Base-by-base conservation (phyloP, 2,888 invertebrate genomes). In the Colletes collaris region DNA sequence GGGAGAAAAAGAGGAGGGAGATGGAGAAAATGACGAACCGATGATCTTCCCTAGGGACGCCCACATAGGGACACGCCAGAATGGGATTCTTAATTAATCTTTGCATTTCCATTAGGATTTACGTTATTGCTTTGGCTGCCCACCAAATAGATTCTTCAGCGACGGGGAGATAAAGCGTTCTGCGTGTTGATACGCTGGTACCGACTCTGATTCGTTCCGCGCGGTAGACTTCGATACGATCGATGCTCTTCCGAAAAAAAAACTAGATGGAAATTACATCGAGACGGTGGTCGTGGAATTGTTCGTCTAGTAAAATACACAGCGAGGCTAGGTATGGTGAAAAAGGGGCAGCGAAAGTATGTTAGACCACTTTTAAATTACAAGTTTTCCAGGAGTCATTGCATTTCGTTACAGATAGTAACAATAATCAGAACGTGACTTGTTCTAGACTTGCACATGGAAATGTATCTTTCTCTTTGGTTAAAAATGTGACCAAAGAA, bases 1-100 rank as follows among this genome's bases (percentile, higher is more conserved):
- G 35, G 40, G 64, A 40, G 58, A 40, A 16, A 49, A 46, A 49
- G 11, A 37, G 60, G 73, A 7, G 79, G 70, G 81, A 66, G 80
- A 71, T 50, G 35, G 77, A 83, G 83, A 86, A 81, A 83, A 82
- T 83, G 85, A 87, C 87, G 80, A 84, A 81, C 83, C 86, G 86
- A 86, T 85, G 83, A 86, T 86, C 85, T 82, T 88, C 89, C 88
- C 88, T 53, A 67, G 90, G 84, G 88, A 84, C 86, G 84, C 84
- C 87, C 89, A 83, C 87, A 63, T 75, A 85, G 86, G 86, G 86
- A 84, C 88, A 83, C 70, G 49, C 71, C 79, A 80, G 87, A 90
- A 89, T 90, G 85, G 85, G 85, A 87, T 86, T 88, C 89, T 91
- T 90, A 91, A 91, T 91, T 90, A 91, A 91, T 91, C 89, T 91